phyloP scores from a whole-genome alignment of 2,888 invertebrate genomes.

The Prosapia bicincta region DNA sequence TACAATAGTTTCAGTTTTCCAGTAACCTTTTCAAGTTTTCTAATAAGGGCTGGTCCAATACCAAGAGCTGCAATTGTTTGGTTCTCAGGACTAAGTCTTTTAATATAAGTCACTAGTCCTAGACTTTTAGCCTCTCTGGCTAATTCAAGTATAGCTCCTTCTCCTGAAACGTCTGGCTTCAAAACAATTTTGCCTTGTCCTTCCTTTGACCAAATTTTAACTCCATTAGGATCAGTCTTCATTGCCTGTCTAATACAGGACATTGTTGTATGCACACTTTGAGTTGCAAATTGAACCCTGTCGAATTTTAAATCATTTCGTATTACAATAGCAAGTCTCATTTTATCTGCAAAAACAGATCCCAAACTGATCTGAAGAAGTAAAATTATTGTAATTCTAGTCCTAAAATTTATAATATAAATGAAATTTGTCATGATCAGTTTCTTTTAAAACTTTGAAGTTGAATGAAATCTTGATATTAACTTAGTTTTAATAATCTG shows the following conservation, averaged over 20 bases:
- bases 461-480: neutral
- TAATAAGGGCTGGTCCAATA: neutral
- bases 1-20: neutral
- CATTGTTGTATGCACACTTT: slow-evolving; percentile 75
- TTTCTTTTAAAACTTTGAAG: slow-evolving; percentile 39
- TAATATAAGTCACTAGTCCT: slow-evolving; percentile 52
- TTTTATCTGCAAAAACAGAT: neutral
- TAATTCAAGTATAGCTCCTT: neutral
- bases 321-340: slow-evolving; percentile 72
- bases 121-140: neutral
- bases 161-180: neutral
- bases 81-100: neutral
- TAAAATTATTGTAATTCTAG: neutral
- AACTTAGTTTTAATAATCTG: neutral
- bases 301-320: slow-evolving; percentile 73
- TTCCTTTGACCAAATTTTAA: slow-evolving; percentile 58
- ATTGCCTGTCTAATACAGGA: slow-evolving; percentile 58
- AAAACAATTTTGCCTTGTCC: slow-evolving; percentile 73
- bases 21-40: neutral
- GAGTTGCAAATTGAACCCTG: slow-evolving; percentile 73
- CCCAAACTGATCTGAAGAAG: neutral
- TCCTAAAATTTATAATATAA: neutral
- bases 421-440: neutral
- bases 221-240: slow-evolving; percentile 46
- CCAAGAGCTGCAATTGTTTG: neutral